These are phyloP conservation scores for Papilio demoleus DNA, from an alignment of 2,888 invertebrate species.

Conservation along the genomic window DNA sequence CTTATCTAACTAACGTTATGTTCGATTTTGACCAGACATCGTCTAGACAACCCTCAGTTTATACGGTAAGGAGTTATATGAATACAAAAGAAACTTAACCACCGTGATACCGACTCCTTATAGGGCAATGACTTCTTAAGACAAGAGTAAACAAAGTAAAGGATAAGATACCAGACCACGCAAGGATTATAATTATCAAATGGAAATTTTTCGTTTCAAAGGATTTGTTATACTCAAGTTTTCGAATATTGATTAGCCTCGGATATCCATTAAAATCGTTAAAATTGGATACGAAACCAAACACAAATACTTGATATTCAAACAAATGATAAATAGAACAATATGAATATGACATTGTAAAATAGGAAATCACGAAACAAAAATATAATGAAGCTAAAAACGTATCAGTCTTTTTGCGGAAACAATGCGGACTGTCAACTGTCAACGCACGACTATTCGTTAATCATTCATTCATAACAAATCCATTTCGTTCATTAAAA, in stretches of 20 bases:
- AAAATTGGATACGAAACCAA: neutral
- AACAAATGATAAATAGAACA: neutral
- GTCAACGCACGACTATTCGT: conserved; percentile 26
- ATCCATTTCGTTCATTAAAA: conserved; percentile 20
- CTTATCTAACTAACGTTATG: neutral
- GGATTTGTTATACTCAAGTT: neutral
- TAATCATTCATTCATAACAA: conserved; percentile 20
- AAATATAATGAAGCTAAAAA: too few relatives aligned
- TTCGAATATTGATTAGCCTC: neutral
- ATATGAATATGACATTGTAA: conserved; percentile 13
- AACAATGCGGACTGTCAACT: conserved; percentile 31
- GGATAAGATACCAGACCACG: conserved; percentile 13
- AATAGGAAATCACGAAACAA: conserved; percentile 9
- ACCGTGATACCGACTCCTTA: neutral
- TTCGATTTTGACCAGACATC: conserved; percentile 19
- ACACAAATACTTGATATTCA: neutral
- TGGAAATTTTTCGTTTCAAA: neutral
- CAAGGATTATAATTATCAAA: neutral
- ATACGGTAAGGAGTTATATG: neutral
- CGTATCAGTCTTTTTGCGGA: too few relatives aligned
- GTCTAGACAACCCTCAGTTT: conserved; percentile 23
- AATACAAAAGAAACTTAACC: conserved; percentile 23
- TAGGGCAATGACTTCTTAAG: conserved; percentile 26
- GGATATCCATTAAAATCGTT: neutral
- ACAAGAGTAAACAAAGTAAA: conserved; percentile 14